Conservation (phyloP, 2,113 vertebrate species). For the Calypte anna region DNA sequence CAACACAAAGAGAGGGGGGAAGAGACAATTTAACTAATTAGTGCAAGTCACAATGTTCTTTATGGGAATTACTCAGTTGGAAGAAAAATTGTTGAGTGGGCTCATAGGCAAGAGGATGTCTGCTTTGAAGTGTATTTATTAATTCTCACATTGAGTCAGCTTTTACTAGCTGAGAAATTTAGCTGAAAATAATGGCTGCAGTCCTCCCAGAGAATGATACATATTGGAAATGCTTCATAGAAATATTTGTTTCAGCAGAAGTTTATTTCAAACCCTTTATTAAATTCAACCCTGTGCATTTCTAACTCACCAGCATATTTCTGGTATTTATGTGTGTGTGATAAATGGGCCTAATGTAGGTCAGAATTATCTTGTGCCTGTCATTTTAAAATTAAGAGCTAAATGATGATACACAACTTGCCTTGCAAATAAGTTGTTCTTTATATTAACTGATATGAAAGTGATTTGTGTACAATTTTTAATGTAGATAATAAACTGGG, state of each 20-base stretch:
- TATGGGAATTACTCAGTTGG: background rate
- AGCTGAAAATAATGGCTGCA: background rate
- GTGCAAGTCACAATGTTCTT: background rate
- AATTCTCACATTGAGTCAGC: conserved; percentile 8
- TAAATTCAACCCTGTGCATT: background rate
- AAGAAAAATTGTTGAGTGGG: conserved; percentile 27
- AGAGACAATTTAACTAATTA: conserved; percentile 8
- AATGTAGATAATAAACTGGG: background rate
- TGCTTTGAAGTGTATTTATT: conserved; percentile 1
- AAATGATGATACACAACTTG: background rate
- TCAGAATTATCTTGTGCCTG: background rate
- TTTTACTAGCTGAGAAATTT: background rate
- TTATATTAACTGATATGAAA: background rate
- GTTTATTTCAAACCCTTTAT: background rate
- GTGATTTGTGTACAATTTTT: background rate
- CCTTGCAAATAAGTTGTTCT: background rate
- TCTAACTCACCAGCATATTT: background rate
- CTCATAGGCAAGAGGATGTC: background rate
- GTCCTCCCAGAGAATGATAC: background rate
- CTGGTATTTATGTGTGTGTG: background rate
- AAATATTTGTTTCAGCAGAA: background rate
- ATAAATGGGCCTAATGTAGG: background rate
- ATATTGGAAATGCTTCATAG: background rate
- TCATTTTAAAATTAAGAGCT: background rate
- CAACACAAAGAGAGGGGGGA: background rate